phyloP scores from a whole-genome alignment of 2,797 vertebrate genomes.

The Hirundo rustica region DNA sequence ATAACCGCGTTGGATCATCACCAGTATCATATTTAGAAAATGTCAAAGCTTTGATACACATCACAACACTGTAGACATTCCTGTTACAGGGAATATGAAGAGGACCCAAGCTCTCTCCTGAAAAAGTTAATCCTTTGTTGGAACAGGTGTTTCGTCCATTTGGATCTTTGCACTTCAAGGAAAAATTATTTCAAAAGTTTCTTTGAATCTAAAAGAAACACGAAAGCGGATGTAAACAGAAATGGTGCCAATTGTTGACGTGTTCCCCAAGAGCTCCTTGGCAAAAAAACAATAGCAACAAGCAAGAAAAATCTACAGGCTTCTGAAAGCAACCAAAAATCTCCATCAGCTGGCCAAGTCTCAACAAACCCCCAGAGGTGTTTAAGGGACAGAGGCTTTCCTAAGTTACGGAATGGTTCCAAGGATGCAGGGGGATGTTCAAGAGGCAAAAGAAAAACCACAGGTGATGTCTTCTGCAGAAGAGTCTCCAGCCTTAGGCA shows the following conservation, averaged over 20 bases:
- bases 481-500: background rate
- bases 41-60: background rate
- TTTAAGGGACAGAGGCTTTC: background rate
- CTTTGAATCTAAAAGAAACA: background rate
- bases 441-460: background rate
- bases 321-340: background rate
- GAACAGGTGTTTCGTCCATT: background rate
- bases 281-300: background rate
- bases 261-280: background rate
- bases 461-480: background rate
- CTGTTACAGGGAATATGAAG: background rate
- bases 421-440: background rate
- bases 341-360: background rate
- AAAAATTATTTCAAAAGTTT: background rate
- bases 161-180: background rate
- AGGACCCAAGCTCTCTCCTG: background rate
- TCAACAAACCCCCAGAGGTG: background rate
- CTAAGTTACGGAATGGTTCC: background rate
- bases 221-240: slow-evolving; percentile 38
- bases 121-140: background rate
- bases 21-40: background rate
- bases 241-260: background rate
- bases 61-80: background rate
- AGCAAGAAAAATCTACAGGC: background rate
- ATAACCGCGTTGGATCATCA: background rate